Conservation (phyloP, 92 coral and sea anemone genomes). For the Scolanthus callimorphus region DNA sequence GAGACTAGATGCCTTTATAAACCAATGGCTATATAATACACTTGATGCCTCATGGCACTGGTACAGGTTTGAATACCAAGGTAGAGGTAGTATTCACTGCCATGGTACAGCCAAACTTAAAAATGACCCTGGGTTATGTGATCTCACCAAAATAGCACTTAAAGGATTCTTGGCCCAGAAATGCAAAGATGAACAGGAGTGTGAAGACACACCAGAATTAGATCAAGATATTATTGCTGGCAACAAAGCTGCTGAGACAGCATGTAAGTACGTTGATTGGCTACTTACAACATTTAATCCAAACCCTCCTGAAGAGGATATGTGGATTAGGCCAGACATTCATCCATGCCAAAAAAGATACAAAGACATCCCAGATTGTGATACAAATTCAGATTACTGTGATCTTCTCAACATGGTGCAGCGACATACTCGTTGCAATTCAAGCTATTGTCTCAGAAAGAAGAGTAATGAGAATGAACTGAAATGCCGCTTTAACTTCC, state of each 20-base stretch:
- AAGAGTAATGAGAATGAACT: conserved; percentile 22
- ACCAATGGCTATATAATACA: conserved; percentile 23
- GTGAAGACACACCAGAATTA: conserved; percentile 13
- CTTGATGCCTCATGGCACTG: conserved; percentile 40
- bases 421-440: conserved; percentile 47
- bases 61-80: conserved; percentile 53
- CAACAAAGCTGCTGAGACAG: conserved; percentile 35
- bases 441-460: conserved; percentile 56
- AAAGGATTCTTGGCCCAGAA: conserved; percentile 74
- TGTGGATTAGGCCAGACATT: conserved; percentile 30
- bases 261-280: conserved; percentile 66
- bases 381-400: conserved; percentile 20
- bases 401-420: conserved; percentile 54
- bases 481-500: conserved; percentile 60
- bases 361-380: conserved; percentile 37
- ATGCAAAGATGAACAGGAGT: conserved; percentile 48
- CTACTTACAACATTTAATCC: conserved; percentile 52
- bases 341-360: conserved; percentile 63
- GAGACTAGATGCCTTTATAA: conserved; percentile 65
- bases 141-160: conserved; percentile 55
- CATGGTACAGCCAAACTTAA: conserved; percentile 41
- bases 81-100: conserved; percentile 48
- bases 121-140: conserved; percentile 62
- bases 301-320: conserved; percentile 46
- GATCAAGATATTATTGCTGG: conserved; percentile 58